phyloP scores from a whole-genome alignment of 1,140 invertebrate species.

The Brachionus rotundiformis region DNA sequence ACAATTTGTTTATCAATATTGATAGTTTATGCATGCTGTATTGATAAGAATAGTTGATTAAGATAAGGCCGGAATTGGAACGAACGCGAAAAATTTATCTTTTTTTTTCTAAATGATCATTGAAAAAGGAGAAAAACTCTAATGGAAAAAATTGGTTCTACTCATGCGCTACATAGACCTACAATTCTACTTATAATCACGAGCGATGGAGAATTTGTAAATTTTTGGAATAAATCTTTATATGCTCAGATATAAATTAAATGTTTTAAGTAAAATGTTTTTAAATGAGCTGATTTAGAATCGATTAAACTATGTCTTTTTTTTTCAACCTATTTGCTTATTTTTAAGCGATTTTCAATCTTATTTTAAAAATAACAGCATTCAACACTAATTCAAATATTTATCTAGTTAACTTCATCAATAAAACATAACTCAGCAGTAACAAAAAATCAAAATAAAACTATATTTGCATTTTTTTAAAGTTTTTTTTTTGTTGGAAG shows the following conservation, averaged over 20 bases:
- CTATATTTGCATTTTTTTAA: background rate
- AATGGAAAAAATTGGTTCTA: background rate
- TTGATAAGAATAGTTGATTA: conserved; percentile 1
- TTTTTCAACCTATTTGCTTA: background rate
- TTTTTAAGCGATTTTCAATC: no score
- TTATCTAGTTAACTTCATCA: background rate
- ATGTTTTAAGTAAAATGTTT: no score
- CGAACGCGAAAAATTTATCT: background rate
- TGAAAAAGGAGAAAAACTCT: background rate
- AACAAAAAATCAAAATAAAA: background rate
- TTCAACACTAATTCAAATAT: background rate
- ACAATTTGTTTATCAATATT: background rate
- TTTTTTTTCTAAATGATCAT: background rate
- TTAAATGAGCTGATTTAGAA: no score
- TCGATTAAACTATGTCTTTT: no score
- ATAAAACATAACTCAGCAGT: background rate
- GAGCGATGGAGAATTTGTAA: no score
- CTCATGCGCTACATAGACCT: background rate
- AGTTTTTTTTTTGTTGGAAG: background rate
- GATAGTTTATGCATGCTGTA: background rate
- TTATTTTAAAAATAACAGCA: background rate
- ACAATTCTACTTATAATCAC: background rate
- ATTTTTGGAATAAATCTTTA: no score
- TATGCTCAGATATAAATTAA: no score
- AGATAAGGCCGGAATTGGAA: background rate